Evolutionary conservation across 2,113 vertebrate species (phyloP).

Genomic region (Protobothrops mucrosquamatus): DNA sequence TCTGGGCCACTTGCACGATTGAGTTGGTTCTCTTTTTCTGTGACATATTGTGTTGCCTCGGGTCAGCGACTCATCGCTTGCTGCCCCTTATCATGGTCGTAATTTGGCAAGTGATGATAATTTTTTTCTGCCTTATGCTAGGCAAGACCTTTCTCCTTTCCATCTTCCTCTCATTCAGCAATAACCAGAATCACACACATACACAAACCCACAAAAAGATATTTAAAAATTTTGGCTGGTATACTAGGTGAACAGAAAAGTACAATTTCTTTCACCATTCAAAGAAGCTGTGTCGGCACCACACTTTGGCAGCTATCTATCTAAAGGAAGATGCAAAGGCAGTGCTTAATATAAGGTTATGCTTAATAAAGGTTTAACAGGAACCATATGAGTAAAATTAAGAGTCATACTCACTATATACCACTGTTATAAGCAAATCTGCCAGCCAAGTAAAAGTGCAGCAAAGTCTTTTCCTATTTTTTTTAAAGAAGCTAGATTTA

Average conservation of each 20-base stretch:
- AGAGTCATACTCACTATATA: not conserved
- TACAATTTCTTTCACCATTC: constrained; percentile 44
- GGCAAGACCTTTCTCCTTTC: constrained; percentile 50
- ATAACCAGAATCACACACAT: constrained; percentile 35
- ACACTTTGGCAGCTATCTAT: not conserved
- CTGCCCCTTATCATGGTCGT: constrained; percentile 61
- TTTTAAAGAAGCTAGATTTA: not conserved
- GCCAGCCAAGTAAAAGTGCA: not conserved
- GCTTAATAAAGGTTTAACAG: not conserved
- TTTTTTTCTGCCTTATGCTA: constrained; percentile 62
- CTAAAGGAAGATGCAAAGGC: not conserved
- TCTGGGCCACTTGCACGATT: constrained; percentile 62
- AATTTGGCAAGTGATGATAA: constrained; percentile 57
- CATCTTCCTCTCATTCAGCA: constrained; percentile 52
- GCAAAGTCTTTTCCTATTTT: not conserved
- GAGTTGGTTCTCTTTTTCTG: constrained; percentile 62
- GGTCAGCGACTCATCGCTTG: constrained; percentile 65
- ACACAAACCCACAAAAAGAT: constrained; percentile 38
- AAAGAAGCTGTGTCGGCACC: constrained; percentile 3
- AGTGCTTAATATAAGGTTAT: not conserved
- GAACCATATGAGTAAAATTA: not conserved
- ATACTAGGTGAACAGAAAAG: constrained; percentile 33
- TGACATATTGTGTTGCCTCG: constrained; percentile 64
- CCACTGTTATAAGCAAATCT: not conserved
- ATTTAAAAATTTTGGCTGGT: constrained; percentile 59